Base-by-base conservation (phyloP, 1,140 invertebrate genomes). In the Fopius arisanus region DNA sequence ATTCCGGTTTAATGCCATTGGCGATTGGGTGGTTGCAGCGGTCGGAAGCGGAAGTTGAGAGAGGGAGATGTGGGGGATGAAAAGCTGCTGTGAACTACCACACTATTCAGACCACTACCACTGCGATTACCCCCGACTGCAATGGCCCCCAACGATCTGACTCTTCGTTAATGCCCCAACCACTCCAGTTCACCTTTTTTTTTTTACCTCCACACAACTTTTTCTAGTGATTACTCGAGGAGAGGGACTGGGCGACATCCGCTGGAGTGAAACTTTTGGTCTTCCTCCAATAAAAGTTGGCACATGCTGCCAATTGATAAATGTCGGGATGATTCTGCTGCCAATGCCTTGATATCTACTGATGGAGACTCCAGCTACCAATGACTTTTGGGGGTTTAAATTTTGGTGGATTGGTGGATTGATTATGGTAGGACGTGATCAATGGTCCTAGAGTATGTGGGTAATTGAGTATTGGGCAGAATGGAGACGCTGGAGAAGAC, bases 271-370 rank as follows among this genome's bases (percentile, higher is more conserved):
- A 86, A 85, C 82, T 85, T 87, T 85, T 83, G 84, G 83, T 84
- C 80, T 75, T 79, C 70, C 75, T 84, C 83, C 84, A 82, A 82
- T 75, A 78, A 84, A 86, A 86, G 79, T 86, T 87, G 83, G 81
- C 84, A 81, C 82, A 80, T 84, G 81, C 80, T 78, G 54, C 70
- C 80, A 78, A 83, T 80, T 77, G 84, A 86, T 86, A 84, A 85
- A 84, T 82, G 83, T 80, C 82, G 75, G 71, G 77, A 73, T 82
- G 77, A 85, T 86, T 86, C 84, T 83, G 81, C 59, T 16, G 29
- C n/a, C 14, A 9, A 40, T 41, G n/a, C n/a, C 9, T 41, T 41
- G 9, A 41, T 41, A 41, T 41, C n/a, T 41, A 1, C n/a, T 41
- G 9, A 12, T 40, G 37, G 5, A 5, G 14, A 7, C 14, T 40